A percentile compares a stretch with the other conserved stretches of the same genome.
These are phyloP conservation scores for Cebus imitator DNA, from an alignment of 2,113 vertebrate genomes.

Conservation along the genomic window DNA sequence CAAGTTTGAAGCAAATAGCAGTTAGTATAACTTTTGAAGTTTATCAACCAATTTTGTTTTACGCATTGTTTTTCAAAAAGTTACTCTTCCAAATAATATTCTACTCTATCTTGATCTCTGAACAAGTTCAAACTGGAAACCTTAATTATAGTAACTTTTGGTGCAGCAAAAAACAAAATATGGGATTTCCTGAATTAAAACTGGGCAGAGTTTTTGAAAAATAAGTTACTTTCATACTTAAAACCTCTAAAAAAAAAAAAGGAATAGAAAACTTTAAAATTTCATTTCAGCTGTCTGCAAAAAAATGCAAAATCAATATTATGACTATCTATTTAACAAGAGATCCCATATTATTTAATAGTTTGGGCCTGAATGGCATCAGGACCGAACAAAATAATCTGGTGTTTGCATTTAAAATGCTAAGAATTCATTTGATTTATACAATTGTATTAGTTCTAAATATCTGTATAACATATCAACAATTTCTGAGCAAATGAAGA, in stretches of 20 bases:
- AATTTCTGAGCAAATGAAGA: conserved; percentile 30
- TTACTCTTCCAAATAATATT: neutral
- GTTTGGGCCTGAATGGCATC: neutral
- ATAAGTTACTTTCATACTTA: conserved; percentile 7
- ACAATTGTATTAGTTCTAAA: conserved; percentile 8
- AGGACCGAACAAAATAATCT: conserved; percentile 35
- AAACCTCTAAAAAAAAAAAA: conserved; percentile 7
- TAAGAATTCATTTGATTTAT: conserved; percentile 25
- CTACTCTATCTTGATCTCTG: neutral
- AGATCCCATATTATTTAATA: conserved; percentile 9
- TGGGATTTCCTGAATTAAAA: conserved; percentile 12
- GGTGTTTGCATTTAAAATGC: conserved; percentile 4
- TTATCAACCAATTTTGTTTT: neutral
- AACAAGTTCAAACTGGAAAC: conserved; percentile 36
- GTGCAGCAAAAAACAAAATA: conserved; percentile 26
- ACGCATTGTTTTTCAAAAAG: conserved; percentile 13
- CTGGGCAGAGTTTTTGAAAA: neutral
- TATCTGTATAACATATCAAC: neutral
- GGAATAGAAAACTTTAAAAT: conserved; percentile 9
- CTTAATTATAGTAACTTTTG: conserved; percentile 33
- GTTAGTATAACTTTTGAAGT: conserved; percentile 26
- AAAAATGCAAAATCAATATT: conserved; percentile 48
- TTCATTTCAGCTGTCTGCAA: conserved; percentile 20
- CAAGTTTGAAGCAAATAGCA: neutral
- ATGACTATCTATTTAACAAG: neutral